Base-by-base conservation (phyloP, 2,888 invertebrate genomes). In the Autographa pulchrina region DNA sequence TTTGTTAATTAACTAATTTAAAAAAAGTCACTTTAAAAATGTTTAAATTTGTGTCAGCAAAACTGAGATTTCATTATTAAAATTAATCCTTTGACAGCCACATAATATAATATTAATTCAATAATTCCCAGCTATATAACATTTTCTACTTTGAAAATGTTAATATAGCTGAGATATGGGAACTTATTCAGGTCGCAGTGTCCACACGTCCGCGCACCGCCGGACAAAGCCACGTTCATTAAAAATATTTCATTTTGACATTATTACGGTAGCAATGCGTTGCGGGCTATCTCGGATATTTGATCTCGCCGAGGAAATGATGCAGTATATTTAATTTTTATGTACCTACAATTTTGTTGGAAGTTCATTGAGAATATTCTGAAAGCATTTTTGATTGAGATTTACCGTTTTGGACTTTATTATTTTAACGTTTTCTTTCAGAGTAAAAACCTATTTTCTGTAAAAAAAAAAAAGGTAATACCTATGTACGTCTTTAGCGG, bases 231-330 rank as follows among this genome's bases (percentile, higher is more conserved):
- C 75, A 71, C 75, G 77, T 83, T 83, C 83, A 83, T 83, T 83
- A 83, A 83, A 83, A 85, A 85, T 83, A 85, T 83, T 81, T 85
- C 78, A 83, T 74, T 85, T 83, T 83, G 83, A 83, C 83, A 81
- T 85, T 85, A 85, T 83, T 71, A 78, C 74, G 73, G 81, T 74
- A 75, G 63, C 81, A 70, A 71, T 66, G 71, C 71, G 75, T 67
- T 62, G 68, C 67, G 65, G 52, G 56, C 69, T 74, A 84, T 84
- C 76, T 67, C 65, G 70, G 62, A 83, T 78, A 83, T 85, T 80
- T 78, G 68, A 82, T 84, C 62, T 77, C 31, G 43, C 52, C 67
- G 62, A 66, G 74, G 69, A 75, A 73, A 78, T 84, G 52, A 80
- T 82, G 74, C 68, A 66, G 72, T 67, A 61, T 79, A 72, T 84